Evolutionary conservation across 1,140 invertebrate species (phyloP).

Genomic region (Rhizoglyphus robini): DNA sequence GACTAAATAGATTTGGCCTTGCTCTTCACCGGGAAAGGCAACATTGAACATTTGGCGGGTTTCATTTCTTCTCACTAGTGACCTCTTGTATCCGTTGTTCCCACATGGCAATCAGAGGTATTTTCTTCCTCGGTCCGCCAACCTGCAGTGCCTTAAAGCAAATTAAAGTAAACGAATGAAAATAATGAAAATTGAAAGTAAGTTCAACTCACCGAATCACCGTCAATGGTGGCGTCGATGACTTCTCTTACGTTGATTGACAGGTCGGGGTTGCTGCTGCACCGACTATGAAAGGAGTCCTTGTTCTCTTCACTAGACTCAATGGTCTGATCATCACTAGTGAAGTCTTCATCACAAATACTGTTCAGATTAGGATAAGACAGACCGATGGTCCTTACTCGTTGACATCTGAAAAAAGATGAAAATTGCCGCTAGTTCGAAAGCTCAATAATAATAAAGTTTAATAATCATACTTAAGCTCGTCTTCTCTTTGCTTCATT

Average conservation of each 20-base stretch:
- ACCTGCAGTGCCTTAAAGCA: not conserved
- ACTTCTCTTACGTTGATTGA: not conserved
- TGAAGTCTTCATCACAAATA: slow-evolving; percentile 15
- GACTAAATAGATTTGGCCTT: not conserved
- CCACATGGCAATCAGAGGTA: slow-evolving; percentile 41
- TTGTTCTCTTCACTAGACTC: slow-evolving; percentile 15
- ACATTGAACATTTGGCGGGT: not conserved
- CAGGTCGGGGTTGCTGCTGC: slow-evolving; percentile 19
- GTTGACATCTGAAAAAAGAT: not conserved
- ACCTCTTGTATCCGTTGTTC: slow-evolving; percentile 38
- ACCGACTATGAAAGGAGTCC: not conserved
- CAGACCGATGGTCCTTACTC: not conserved
- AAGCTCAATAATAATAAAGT: not conserved
- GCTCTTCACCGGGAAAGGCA: not conserved
- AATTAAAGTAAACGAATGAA: not conserved
- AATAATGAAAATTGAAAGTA: not conserved
- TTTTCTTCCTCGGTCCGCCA: slow-evolving; percentile 29
- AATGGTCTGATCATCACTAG: slow-evolving; percentile 11
- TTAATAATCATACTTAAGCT: slow-evolving; percentile 44
- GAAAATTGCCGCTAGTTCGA: not conserved
- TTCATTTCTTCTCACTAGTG: not conserved
- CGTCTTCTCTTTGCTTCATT: slow-evolving; percentile 55
- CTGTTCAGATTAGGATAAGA: slow-evolving; percentile 15
- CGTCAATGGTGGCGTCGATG: not conserved
- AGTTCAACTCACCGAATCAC: slow-evolving; percentile 13